These are phyloP conservation scores for Pachliopta kotzebuea DNA, from an alignment of 2,888 invertebrate genomes.

Conservation along the genomic window DNA sequence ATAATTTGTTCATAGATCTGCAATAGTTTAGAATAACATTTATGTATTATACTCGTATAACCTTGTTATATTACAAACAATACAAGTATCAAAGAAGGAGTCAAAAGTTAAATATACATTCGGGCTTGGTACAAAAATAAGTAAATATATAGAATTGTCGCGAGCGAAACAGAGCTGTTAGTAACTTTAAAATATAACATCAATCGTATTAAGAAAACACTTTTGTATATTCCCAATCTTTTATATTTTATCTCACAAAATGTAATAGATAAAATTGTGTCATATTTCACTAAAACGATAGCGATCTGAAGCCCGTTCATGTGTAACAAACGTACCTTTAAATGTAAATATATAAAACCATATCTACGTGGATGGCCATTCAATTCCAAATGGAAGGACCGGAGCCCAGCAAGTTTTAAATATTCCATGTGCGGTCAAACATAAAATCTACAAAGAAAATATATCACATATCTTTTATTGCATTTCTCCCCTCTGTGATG, in stretches of 20 bases:
- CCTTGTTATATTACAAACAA: no score
- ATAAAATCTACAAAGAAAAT: conserved; percentile 78
- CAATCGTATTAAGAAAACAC: conserved; percentile 7
- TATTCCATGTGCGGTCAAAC: conserved; percentile 78
- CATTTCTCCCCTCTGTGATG: conserved; percentile 57
- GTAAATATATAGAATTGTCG: not conserved
- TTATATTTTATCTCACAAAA: conserved; percentile 20
- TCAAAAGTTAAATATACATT: no score
- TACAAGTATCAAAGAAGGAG: no score
- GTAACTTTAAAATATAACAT: not conserved
- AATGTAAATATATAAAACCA: conserved; percentile 55
- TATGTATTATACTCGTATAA: no score
- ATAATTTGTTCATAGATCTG: no score
- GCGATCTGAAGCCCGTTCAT: conserved; percentile 28
- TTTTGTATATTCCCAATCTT: conserved; percentile 3
- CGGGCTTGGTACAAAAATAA: not conserved
- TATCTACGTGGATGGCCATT: conserved; percentile 66
- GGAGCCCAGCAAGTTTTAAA: conserved; percentile 67
- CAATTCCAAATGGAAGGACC: conserved; percentile 59
- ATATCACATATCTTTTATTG: conserved; percentile 77
- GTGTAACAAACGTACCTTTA: conserved; percentile 39
- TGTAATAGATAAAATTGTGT: conserved; percentile 24
- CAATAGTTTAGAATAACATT: no score
- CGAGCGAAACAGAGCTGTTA: not conserved
- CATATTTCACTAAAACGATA: conserved; percentile 27